Conservation (phyloP, 2,797 vertebrate species). For the Hippopotamyrus pictus region DNA sequence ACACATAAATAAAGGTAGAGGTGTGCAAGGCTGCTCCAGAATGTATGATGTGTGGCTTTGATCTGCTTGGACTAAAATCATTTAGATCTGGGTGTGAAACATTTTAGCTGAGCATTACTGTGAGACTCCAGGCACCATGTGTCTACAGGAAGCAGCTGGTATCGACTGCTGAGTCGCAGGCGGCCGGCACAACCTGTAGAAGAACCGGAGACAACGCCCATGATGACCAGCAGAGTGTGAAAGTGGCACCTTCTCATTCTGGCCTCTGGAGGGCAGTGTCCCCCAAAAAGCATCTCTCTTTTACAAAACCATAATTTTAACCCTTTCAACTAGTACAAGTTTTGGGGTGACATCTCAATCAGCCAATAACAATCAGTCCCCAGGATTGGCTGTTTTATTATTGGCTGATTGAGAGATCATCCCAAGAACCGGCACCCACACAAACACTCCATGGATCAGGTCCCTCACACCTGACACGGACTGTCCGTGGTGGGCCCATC, state of each 20-base stretch:
- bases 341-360: background rate
- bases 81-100: conserved; percentile 29
- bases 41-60: background rate
- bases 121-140: conserved; percentile 4
- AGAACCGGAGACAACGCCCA: conserved; percentile 45
- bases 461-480: background rate
- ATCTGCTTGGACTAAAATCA: background rate
- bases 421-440: background rate
- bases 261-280: background rate
- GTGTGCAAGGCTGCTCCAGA: background rate
- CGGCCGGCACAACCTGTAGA: background rate
- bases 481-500: background rate
- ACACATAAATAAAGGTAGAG: background rate
- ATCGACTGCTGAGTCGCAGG: conserved; percentile 38
- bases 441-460: background rate
- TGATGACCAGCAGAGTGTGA: conserved; percentile 32
- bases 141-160: conserved; percentile 58
- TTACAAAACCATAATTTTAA: background rate
- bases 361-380: background rate
- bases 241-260: background rate
- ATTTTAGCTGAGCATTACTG: background rate
- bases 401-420: background rate
- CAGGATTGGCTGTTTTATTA: background rate
- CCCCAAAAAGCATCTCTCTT: background rate
- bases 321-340: background rate